Conservation (phyloP, 2,888 invertebrate species). For the Cryptus viduatorius region DNA sequence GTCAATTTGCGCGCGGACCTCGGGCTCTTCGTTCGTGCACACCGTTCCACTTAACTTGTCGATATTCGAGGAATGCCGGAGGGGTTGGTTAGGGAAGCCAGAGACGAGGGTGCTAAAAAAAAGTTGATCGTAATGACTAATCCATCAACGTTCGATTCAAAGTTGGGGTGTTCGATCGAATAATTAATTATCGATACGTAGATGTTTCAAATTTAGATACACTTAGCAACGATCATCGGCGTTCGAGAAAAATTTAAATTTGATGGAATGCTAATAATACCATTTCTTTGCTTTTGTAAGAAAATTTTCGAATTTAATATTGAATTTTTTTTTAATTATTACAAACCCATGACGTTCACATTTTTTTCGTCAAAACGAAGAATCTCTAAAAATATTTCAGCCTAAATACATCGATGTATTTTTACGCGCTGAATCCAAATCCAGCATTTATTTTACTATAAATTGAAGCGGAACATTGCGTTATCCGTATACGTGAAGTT, state of each 20-base stretch:
- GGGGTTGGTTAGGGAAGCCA: conserved; percentile 19
- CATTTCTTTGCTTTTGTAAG: neutral
- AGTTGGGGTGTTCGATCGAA: neutral
- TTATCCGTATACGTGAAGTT: neutral
- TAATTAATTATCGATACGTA: conserved; percentile 6
- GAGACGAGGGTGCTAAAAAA: neutral
- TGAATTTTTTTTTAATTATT: too few species aligned
- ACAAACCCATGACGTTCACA: too few species aligned
- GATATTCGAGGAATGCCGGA: conserved; percentile 53
- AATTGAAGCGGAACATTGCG: neutral
- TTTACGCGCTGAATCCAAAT: neutral
- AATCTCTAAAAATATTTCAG: too few species aligned
- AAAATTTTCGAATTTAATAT: neutral
- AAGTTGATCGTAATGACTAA: conserved; percentile 41
- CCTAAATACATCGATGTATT: neutral
- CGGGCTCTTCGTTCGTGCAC: conserved; percentile 32
- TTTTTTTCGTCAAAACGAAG: too few species aligned
- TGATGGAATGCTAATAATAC: neutral
- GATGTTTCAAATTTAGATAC: neutral
- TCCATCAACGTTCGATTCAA: conserved; percentile 24
- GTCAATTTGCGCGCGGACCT: conserved; percentile 75
- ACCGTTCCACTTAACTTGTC: conserved; percentile 49
- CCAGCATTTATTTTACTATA: neutral
- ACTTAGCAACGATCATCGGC: neutral
- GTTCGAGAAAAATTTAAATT: neutral